phyloP scores from a whole-genome alignment of 2,888 invertebrate genomes.

The Oxycera nigricornis region DNA sequence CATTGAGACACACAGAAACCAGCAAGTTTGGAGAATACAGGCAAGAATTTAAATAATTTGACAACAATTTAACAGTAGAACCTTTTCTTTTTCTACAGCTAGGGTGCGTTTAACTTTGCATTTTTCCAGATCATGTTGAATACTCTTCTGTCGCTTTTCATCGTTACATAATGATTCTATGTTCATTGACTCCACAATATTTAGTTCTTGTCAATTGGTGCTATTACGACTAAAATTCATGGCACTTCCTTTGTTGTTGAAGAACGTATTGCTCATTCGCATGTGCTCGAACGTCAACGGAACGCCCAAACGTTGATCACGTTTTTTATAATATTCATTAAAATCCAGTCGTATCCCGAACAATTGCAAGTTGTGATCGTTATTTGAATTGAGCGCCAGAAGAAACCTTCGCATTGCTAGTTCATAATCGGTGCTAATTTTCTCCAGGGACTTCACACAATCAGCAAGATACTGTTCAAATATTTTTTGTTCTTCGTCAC shows the following conservation, averaged over 20 bases:
- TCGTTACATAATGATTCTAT: background rate
- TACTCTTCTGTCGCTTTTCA: background rate
- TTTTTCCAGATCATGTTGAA: background rate
- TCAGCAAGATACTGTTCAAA: constrained; percentile 56
- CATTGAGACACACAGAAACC: constrained; percentile 14
- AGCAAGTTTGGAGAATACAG: background rate
- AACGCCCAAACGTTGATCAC: constrained; percentile 77
- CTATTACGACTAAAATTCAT: constrained; percentile 50
- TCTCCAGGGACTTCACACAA: constrained; percentile 55
- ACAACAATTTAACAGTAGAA: constrained; percentile 47
- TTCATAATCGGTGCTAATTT: constrained; percentile 62
- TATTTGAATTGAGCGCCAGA: constrained; percentile 80
- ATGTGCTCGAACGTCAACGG: constrained; percentile 71
- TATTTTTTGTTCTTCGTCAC: constrained; percentile 58
- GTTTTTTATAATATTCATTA: constrained; percentile 91
- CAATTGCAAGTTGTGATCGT: constrained; percentile 86
- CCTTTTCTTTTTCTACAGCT: constrained; percentile 42
- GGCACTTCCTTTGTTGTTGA: constrained; percentile 44
- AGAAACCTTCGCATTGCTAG: constrained; percentile 88
- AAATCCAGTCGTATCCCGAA: constrained; percentile 93
- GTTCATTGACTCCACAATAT: background rate
- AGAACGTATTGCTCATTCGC: constrained; percentile 66
- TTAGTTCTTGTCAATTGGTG: constrained; percentile 49
- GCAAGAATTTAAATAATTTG: constrained; percentile 44
- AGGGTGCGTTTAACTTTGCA: constrained; percentile 35